Evolutionary conservation across 2,113 vertebrate species (phyloP), one percentile per base, ranked within the genome.

Genomic region (Cisticola juncidis): DNA sequence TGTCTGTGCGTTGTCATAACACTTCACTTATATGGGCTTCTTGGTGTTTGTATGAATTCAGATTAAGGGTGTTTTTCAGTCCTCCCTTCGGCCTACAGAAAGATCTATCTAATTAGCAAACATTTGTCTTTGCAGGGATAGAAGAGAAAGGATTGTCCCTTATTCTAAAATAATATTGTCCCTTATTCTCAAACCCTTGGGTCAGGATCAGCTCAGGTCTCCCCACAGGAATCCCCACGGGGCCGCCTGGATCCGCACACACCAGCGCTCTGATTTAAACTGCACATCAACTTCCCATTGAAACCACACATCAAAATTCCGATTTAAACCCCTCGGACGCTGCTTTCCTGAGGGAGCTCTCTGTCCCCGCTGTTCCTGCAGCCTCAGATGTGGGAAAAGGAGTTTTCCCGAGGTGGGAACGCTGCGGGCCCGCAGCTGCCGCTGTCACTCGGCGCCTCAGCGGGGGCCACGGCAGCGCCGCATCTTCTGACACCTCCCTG

Each of bases 401-500:
- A 35, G 65, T 1, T 84, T 40, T 51, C 58, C 71, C 18, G 33
- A 4, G 9, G 72, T 88, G 92, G 48, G 96, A 97, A 73, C 19
- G 9, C 14, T 0, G 2, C 1, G 88, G 68, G 15, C 76, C 22
- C 8, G 42, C 98, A 98, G 98, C 99, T 99, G 99, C 97, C 76
- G 78, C 97, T 90, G 97, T 99, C 99, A 98, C 90, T 99, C 98
- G 92, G 77, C 15, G 6, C 42, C 96, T 78, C 97, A 40, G 92
- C 88, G 20, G 97, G 96, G 94, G 93, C 95, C 82, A 97, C 65
- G 94, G 95, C 97, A 91, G 96, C 98, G 96, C 97, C 97, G 95
- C 97, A 97, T 98, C 98, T 97, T 98, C 93, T 98, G 98, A 98
- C 98, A 98, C 97, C 57, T 97, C 96, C 62, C 62, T 88, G 94